These are phyloP conservation scores for Paedocypris sp. DNA, from an alignment of 2,113 vertebrate genomes.

Conservation along the genomic window DNA sequence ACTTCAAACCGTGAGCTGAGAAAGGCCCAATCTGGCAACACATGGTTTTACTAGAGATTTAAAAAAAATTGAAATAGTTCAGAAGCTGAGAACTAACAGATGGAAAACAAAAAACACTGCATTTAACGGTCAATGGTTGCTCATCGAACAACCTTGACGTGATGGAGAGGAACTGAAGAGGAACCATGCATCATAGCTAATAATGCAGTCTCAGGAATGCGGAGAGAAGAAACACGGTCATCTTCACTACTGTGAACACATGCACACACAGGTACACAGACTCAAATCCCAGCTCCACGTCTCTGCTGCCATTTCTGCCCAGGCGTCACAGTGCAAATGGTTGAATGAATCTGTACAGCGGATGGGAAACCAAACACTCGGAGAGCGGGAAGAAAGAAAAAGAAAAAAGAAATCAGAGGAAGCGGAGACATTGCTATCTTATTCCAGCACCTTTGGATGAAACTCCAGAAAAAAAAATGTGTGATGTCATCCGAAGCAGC, in stretches of 20 bases:
- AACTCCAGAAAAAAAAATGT: constrained; percentile 11
- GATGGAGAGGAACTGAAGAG: constrained; percentile 33
- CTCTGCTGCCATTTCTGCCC: constrained; percentile 13
- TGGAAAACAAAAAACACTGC: constrained; percentile 45
- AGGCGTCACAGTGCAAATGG: constrained; percentile 39
- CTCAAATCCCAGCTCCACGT: constrained; percentile 33
- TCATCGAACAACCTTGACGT: constrained; percentile 46
- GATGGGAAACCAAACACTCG: constrained; percentile 33
- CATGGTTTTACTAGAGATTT: not conserved
- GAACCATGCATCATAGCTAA: constrained; percentile 38
- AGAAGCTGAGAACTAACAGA: not conserved
- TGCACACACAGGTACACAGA: constrained; percentile 9
- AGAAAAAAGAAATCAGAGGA: not conserved
- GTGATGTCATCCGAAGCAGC: not conserved
- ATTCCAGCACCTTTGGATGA: constrained; percentile 22
- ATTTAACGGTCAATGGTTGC: constrained; percentile 63
- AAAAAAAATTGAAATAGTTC: not conserved
- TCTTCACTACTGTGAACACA: constrained; percentile 28
- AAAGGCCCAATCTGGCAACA: not conserved
- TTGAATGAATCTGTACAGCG: constrained; percentile 32
- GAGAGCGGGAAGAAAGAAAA: constrained; percentile 5
- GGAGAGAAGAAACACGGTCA: constrained; percentile 25
- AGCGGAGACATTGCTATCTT: not conserved
- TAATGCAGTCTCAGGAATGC: constrained; percentile 41
- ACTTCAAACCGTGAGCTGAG: not conserved